Evolutionary conservation across 2,113 vertebrate species (phyloP).

Genomic region (Nansenia antarctica): DNA sequence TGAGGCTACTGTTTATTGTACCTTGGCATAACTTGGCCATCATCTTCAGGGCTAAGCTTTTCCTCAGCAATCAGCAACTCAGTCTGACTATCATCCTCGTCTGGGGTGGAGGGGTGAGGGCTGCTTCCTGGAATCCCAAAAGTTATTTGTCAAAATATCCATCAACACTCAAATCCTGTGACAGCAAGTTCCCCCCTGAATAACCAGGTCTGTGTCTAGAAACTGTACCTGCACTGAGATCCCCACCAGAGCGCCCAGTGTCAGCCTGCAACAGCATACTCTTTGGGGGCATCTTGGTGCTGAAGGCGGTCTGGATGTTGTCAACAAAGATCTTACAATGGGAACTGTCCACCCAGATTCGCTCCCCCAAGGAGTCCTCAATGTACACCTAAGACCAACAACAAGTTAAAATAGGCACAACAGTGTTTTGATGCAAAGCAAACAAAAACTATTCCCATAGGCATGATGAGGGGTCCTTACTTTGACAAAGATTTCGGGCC

Average conservation of each 20-base stretch:
- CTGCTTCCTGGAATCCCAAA: slow-evolving; percentile 82
- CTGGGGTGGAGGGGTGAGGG: slow-evolving; percentile 92
- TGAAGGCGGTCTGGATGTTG: slow-evolving; percentile 96
- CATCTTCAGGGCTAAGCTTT: slow-evolving; percentile 95
- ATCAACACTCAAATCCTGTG: background rate
- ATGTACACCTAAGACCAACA: slow-evolving; percentile 87
- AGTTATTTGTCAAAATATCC: background rate
- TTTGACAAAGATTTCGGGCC: slow-evolving; percentile 99
- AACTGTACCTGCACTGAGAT: slow-evolving; percentile 89
- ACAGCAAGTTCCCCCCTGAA: background rate
- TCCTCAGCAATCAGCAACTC: slow-evolving; percentile 96
- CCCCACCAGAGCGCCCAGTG: slow-evolving; percentile 81
- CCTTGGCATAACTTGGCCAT: slow-evolving; percentile 95
- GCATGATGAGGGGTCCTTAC: slow-evolving; percentile 50
- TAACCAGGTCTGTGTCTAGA: background rate
- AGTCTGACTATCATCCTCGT: slow-evolving; percentile 96
- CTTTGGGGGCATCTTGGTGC: slow-evolving; percentile 94
- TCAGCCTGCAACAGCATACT: slow-evolving; percentile 93
- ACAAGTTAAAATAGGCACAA: background rate
- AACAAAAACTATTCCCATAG: background rate
- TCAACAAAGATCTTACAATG: slow-evolving; percentile 97
- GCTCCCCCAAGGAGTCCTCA: slow-evolving; percentile 94
- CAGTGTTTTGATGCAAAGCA: background rate
- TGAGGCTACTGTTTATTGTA: slow-evolving; percentile 49
- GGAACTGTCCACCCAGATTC: slow-evolving; percentile 97